Evolutionary conservation across 2,113 vertebrate species (phyloP), one percentile per base, ranked within the genome.

Genomic region (Cyphomyrus plagiostoma): DNA sequence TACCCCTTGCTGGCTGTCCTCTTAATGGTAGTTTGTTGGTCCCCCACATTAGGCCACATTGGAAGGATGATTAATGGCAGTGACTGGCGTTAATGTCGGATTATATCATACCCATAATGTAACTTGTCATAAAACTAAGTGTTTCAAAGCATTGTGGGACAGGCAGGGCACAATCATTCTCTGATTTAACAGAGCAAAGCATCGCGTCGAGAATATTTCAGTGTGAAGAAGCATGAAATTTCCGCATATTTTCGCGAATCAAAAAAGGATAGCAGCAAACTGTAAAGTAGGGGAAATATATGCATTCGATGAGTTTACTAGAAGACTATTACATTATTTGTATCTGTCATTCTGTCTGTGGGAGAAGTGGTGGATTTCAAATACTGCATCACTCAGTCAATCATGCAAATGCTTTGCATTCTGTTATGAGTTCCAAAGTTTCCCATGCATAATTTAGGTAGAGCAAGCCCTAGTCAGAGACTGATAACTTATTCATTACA

Each of bases 401-500:
- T 89, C 88, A 89, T 17, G 88, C 70, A 89, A 89, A 89, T 80
- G 88, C 70, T 89, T 56, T 82, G 70, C 82, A 46, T 74, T 82
- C 19, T 3, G 66, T 49, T 80, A 80, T 26, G 30, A 82, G 88
- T 35, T 89, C 88, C 88, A 89, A 74, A 89, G 48, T 89, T 52
- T 82, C 45, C 35, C 70, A 53, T 89, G 49, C 49, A 89, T 89
- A 70, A 89, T 70, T 42, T 49, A 74, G 13, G 66, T 8, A 46
- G 70, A 53, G 88, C 19, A 23, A 30, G 10, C 70, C 48, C 48
- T 49, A 80, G 88, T 53, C 88, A 50, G 62, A 74, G 49, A 15
- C 70, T 82, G 70, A 89, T 89, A 50, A 89, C 48, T 89, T 89
- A 89, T 89, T 89, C 88, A 89, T 89, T 80, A 74, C 48, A 52